These are phyloP conservation scores for Diogma glabrata DNA, from an alignment of 2,888 invertebrate genomes.

Conservation along the genomic window DNA sequence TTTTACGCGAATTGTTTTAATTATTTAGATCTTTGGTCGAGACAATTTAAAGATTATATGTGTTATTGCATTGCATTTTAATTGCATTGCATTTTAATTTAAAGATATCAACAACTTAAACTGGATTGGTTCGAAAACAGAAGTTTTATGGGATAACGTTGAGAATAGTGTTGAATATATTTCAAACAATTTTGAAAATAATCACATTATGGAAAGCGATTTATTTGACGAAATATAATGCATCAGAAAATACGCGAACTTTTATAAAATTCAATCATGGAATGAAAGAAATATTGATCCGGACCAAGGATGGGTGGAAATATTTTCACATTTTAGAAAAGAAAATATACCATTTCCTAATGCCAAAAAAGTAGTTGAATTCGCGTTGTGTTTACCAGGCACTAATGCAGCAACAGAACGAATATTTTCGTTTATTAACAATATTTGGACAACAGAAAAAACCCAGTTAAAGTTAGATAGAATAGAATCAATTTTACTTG, in stretches of 20 bases:
- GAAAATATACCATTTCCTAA: too few species aligned
- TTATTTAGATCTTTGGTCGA: too few species aligned
- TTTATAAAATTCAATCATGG: too few species aligned
- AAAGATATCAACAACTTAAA: neutral
- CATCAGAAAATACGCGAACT: neutral
- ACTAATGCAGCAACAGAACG: constrained; percentile 14
- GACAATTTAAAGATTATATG: too few species aligned
- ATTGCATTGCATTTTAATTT: too few species aligned
- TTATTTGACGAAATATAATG: constrained; percentile 3
- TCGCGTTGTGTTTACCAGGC: constrained; percentile 10
- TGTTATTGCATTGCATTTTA: too few species aligned
- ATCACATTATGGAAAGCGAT: neutral
- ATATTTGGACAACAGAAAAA: constrained; percentile 14
- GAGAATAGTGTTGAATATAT: constrained; percentile 1
- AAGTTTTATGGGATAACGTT: constrained; percentile 1
- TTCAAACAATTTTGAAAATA: neutral
- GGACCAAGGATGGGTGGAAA: too few species aligned
- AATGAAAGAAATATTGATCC: too few species aligned
- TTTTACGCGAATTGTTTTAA: too few species aligned
- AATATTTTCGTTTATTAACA: constrained; percentile 13
- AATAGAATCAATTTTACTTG: too few species aligned
- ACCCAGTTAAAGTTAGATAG: too few species aligned
- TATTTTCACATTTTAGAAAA: too few species aligned
- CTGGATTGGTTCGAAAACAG: constrained; percentile 1
- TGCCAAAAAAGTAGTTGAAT: constrained; percentile 10